phyloP scores from a whole-genome alignment of 2,113 vertebrate species.

The Apteryx owenii region DNA sequence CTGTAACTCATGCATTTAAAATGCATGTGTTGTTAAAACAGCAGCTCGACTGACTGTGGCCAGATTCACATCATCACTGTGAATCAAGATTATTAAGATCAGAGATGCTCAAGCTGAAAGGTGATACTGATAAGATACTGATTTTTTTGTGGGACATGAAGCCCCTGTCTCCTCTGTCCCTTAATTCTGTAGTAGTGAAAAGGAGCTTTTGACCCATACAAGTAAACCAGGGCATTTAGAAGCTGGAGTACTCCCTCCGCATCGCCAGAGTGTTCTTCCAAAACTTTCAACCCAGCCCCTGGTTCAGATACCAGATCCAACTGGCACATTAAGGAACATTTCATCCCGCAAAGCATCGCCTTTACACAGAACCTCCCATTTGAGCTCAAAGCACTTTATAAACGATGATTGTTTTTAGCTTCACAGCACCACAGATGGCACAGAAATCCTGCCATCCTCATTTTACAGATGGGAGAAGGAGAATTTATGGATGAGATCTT shows the following conservation, averaged over 20 bases:
- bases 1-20: neutral
- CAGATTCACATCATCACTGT: neutral
- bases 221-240: neutral
- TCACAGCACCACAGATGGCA: conserved; percentile 56
- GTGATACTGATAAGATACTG: neutral
- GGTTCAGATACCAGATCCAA: neutral
- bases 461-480: conserved; percentile 44
- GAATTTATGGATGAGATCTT: conserved; percentile 40
- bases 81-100: neutral
- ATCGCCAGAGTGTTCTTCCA: neutral
- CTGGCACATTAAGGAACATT: conserved; percentile 14
- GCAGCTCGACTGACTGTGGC: neutral
- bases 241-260: neutral
- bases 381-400: conserved; percentile 47
- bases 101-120: neutral
- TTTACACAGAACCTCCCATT: conserved; percentile 10
- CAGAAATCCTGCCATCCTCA: conserved; percentile 30
- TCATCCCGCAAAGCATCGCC: neutral
- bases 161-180: neutral
- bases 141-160: neutral
- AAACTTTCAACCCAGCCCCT: neutral
- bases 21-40: neutral
- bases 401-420: conserved; percentile 59
- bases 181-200: neutral
- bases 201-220: neutral